phyloP scores from a whole-genome alignment of 2,797 vertebrate genomes.

The Acridotheres tristis region DNA sequence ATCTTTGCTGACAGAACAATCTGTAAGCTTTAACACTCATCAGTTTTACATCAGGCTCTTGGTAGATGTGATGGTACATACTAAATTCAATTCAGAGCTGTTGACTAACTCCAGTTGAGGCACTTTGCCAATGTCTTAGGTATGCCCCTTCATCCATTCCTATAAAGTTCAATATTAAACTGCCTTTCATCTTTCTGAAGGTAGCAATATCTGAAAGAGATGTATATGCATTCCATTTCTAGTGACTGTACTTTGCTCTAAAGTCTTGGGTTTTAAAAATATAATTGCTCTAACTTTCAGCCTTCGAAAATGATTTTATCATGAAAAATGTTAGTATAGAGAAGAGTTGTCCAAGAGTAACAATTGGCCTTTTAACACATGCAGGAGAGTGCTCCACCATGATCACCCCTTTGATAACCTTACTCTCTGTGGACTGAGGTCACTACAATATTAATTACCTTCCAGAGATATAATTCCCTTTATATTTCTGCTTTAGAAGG shows the following conservation, averaged over 20 bases:
- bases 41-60: background rate
- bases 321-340: background rate
- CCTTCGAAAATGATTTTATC: background rate
- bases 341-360: background rate
- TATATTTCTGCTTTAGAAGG: slow-evolving; percentile 13
- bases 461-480: slow-evolving; percentile 37
- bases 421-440: background rate
- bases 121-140: background rate
- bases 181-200: background rate
- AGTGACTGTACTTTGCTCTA: background rate
- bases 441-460: slow-evolving; percentile 33
- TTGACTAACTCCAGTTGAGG: background rate
- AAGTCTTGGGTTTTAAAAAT: background rate
- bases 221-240: background rate
- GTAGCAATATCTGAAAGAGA: background rate
- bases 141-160: background rate
- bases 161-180: background rate
- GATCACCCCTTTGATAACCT: slow-evolving; percentile 38
- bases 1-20: background rate
- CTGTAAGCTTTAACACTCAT: background rate
- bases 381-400: background rate
- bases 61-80: background rate
- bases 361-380: slow-evolving; percentile 12
- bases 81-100: background rate
- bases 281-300: background rate